These are phyloP conservation scores for Labeo calbasu DNA, from an alignment of 2,797 vertebrate species.

Conservation along the genomic window DNA sequence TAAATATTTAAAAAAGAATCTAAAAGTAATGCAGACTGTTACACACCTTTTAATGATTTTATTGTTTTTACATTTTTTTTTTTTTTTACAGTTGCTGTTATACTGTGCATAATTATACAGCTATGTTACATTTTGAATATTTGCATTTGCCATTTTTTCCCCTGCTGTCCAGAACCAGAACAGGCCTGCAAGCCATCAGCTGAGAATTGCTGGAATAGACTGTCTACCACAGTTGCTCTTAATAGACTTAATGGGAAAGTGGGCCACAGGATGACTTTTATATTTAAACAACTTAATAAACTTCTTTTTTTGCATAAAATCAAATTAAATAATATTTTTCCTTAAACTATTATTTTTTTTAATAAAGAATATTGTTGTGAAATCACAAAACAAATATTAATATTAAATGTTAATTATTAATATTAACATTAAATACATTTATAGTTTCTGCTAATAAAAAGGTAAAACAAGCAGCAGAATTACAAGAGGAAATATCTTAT, in stretches of 20 bases:
- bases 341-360: not conserved
- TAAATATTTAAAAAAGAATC: not conserved
- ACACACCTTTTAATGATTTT: not conserved
- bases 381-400: not conserved
- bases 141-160: not conserved
- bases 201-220: not conserved
- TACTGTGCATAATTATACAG: not conserved
- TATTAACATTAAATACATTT: no score
- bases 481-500: not conserved
- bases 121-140: not conserved
- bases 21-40: not conserved
- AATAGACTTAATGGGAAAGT: not conserved
- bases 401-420: no score
- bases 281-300: not conserved
- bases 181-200: not conserved
- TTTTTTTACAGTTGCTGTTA: not conserved
- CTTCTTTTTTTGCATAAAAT: no score
- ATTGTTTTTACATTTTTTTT: no score
- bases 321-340: not conserved
- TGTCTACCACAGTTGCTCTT: not conserved
- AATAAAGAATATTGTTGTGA: not conserved
- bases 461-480: not conserved
- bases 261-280: not conserved
- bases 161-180: not conserved
- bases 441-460: not conserved